These are phyloP conservation scores for Ardeotis arabs DNA, from an alignment of 2,113 vertebrate species.

Conservation along the genomic window DNA sequence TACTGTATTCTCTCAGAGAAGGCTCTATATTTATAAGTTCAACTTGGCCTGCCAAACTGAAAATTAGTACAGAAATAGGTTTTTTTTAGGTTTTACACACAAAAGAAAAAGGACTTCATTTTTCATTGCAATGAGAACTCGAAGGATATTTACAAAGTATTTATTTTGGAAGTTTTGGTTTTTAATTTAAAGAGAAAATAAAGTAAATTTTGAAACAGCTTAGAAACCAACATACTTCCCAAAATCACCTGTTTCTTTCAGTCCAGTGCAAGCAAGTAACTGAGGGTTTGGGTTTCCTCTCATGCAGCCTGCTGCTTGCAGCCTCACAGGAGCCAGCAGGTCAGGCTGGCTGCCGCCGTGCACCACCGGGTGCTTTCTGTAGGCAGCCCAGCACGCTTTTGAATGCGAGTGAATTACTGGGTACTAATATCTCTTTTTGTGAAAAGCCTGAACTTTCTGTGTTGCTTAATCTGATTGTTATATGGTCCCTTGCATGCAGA, in stretches of 20 bases:
- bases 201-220: neutral
- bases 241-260: neutral
- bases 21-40: neutral
- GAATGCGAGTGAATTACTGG: too few species aligned
- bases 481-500: neutral
- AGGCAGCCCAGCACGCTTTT: neutral
- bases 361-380: neutral
- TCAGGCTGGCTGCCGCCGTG: neutral
- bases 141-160: neutral
- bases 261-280: neutral
- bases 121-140: neutral
- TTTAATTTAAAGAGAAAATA: neutral
- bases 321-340: neutral
- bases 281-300: neutral
- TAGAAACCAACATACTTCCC: neutral
- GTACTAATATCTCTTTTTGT: neutral
- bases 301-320: accelerated
- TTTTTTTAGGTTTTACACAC: neutral
- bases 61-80: neutral
- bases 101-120: neutral
- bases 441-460: neutral
- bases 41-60: neutral
- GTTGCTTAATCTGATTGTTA: neutral
- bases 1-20: neutral
- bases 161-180: neutral